Base-by-base conservation (phyloP, 2,888 invertebrate species). In the Drosophila neotestacea region DNA sequence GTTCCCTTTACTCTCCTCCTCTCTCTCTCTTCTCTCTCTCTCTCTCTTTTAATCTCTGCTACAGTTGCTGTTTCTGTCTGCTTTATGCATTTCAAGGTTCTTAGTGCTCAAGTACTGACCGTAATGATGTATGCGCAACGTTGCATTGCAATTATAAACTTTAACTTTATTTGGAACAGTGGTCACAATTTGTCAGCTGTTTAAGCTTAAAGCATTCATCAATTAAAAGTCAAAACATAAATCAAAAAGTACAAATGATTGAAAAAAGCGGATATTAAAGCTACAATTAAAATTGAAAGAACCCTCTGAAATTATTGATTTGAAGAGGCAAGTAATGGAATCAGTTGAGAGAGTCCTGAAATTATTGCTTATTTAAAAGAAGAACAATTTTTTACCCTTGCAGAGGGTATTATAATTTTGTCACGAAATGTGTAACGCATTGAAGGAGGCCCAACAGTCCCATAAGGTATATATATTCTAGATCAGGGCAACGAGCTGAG, bases 21-120 rank as follows among this genome's bases (percentile, higher is more conserved):
- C 30, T 4, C 32, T 22, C 39, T 7, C 6, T 30, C 30, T 5
- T 5, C 6, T 32, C 6, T 32, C 32, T 6, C 39, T 27, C 39
- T 27, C 6, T 42, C n/a, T 7, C 41, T 34, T 0, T 36, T 30
- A 27, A 9, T 44, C 22, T 34, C 38, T 48, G 32, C 27, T 28
- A 16, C 48, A 38, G 34, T 63, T 46, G 16, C 63, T 22, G 22
- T 22, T 3, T 34, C 36, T 47, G 55, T 38, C 42, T 55, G 44
- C 27, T 11, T 32, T 16, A 16, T 6, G 39, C 42, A 7, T 60
- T 79, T 74, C 60, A 79, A 77, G 79, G 79, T 68, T 55, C 61
- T 46, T 22, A 59, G 52, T 41, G 64, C 80, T 71, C 42, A 76
- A 79, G 80, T 68, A 46, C 80, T 77, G 77, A 79, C 77, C 77